Evolutionary conservation across 2,797 vertebrate species (phyloP).

Genomic region (Hyperoplus immaculatus): DNA sequence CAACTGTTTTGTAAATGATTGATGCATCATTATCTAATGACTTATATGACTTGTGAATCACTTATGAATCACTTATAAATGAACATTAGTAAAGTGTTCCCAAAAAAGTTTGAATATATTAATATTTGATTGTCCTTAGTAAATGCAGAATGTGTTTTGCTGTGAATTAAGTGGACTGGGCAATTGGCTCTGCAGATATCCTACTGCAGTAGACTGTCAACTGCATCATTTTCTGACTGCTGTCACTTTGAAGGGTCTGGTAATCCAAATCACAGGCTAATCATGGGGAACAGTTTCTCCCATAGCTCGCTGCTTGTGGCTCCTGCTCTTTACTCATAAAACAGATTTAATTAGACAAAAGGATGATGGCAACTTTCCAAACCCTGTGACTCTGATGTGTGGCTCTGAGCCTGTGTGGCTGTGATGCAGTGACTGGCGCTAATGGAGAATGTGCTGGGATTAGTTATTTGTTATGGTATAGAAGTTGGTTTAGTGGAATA

Average conservation of each 20-base stretch:
- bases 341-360: constrained; percentile 81
- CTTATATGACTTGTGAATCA: too few species aligned
- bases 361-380: constrained; percentile 72
- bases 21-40: too few species aligned
- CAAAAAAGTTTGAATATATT: constrained; percentile 12
- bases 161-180: constrained; percentile 50
- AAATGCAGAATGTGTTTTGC: constrained; percentile 17
- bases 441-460: constrained; percentile 48
- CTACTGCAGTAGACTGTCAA: constrained; percentile 63
- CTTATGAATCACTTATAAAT: too few species aligned
- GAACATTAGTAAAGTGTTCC: neutral
- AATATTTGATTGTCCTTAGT: neutral
- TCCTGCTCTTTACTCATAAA: constrained; percentile 69
- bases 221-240: constrained; percentile 59
- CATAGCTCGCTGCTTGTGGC: constrained; percentile 55
- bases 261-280: constrained; percentile 76
- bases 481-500: constrained; percentile 12
- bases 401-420: constrained; percentile 40
- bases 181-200: constrained; percentile 59
- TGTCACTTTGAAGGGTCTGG: constrained; percentile 67
- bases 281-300: constrained; percentile 65
- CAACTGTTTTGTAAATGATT: too few species aligned
- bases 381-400: constrained; percentile 56
- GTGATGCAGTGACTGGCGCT: constrained; percentile 38
- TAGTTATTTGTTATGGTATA: constrained; percentile 40